Evolutionary conservation across 2,797 vertebrate genomes (phyloP).

Genomic region (Buphagus erythrorhynchus): DNA sequence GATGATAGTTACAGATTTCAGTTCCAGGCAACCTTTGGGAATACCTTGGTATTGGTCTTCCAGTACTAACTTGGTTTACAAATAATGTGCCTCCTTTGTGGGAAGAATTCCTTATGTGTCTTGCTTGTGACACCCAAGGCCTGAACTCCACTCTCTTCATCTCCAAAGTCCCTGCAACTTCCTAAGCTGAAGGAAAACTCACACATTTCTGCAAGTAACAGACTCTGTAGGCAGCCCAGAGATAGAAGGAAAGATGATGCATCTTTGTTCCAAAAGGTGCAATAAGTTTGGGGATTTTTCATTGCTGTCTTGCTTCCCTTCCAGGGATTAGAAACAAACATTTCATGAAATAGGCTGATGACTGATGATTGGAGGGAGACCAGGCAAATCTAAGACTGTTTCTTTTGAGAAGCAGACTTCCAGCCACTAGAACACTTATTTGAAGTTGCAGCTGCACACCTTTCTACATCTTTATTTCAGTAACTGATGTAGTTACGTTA

Average conservation of each 20-base stretch:
- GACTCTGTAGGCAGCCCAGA: neutral
- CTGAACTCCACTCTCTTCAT: neutral
- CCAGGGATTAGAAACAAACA: neutral
- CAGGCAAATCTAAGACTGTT: neutral
- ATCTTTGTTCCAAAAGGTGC: neutral
- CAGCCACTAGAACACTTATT: neutral
- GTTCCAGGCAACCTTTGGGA: neutral
- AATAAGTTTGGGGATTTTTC: neutral
- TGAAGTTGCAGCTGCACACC: neutral
- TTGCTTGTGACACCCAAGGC: neutral
- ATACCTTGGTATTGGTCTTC: neutral
- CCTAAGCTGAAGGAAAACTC: neutral
- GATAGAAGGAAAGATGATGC: neutral
- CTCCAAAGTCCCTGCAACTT: neutral
- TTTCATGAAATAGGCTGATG: neutral
- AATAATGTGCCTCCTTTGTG: neutral
- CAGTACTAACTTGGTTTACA: neutral
- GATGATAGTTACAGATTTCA: neutral
- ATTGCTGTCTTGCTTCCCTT: neutral
- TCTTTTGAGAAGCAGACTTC: neutral
- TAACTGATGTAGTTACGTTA: neutral
- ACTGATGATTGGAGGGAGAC: neutral
- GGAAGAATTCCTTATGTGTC: neutral
- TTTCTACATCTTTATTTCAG: neutral
- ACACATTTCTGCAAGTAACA: neutral